Conservation (phyloP, 2,888 invertebrate genomes). For the Ochlodes sylvanus region DNA sequence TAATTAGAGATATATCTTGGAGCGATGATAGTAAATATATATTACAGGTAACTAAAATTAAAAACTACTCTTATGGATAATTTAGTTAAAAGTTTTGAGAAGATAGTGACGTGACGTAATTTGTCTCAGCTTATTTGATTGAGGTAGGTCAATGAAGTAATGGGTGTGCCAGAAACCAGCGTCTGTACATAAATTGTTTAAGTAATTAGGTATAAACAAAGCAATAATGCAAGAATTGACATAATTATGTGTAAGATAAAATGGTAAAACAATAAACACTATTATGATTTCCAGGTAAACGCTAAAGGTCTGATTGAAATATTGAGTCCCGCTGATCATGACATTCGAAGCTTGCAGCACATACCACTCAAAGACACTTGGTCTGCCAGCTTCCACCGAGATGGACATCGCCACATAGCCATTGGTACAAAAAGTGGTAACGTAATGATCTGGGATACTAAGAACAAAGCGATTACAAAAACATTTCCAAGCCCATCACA, state of each 20-base stretch:
- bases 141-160: neutral
- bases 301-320: slow-evolving; percentile 76
- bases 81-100: too few relatives aligned
- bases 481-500: slow-evolving; percentile 73
- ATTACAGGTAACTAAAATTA: slow-evolving; percentile 64
- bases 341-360: slow-evolving; percentile 74
- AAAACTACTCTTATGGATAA: neutral
- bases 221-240: too few relatives aligned
- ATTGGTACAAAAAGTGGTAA: slow-evolving; percentile 77
- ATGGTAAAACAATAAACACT: neutral
- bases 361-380: slow-evolving; percentile 77
- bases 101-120: slow-evolving; percentile 7
- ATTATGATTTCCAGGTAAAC: slow-evolving; percentile 68
- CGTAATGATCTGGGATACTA: slow-evolving; percentile 81
- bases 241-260: too few relatives aligned
- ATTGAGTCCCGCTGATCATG: slow-evolving; percentile 72
- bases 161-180: slow-evolving; percentile 13
- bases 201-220: too few relatives aligned
- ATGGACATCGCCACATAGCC: slow-evolving; percentile 75
- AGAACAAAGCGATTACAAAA: slow-evolving; percentile 74
- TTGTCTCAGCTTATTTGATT: neutral
- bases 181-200: neutral
- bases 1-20: slow-evolving; percentile 77
- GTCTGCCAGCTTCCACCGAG: slow-evolving; percentile 77
- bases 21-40: slow-evolving; percentile 82